Percentiles rank a stretch among this genome's conserved stretches.
Evolutionary conservation across 2,888 invertebrate genomes (phyloP).

Genomic region (Drosophila siamana): DNA sequence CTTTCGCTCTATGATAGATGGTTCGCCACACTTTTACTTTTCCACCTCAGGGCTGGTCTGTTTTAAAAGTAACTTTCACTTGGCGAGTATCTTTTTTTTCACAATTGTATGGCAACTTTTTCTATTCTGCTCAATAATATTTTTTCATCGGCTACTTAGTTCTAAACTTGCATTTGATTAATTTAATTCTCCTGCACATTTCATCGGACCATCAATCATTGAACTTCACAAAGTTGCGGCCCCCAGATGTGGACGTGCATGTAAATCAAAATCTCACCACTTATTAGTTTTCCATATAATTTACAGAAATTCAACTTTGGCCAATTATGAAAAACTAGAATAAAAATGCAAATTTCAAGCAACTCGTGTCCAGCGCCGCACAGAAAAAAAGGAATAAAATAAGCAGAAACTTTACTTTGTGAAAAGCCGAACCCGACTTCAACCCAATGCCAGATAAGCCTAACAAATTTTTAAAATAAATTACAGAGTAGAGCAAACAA

Average conservation of each 20-base stretch:
- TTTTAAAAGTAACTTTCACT: conserved; percentile 2
- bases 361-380: conserved; percentile 67
- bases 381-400: conserved; percentile 21
- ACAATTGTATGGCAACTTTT: conserved; percentile 34
- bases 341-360: conserved; percentile 74
- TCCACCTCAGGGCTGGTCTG: background rate
- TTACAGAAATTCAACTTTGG: conserved; percentile 65
- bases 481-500: conserved; percentile 81
- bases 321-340: conserved; percentile 79
- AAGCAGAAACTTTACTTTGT: conserved; percentile 58
- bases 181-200: conserved; percentile 27
- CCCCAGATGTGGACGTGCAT: conserved; percentile 27
- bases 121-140: conserved; percentile 38
- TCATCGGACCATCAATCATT: conserved; percentile 48
- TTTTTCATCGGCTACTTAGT: conserved; percentile 11
- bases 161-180: conserved; percentile 38
- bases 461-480: conserved; percentile 81
- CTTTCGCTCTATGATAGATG: conserved; percentile 62
- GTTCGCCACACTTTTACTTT: conserved; percentile 21
- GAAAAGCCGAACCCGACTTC: conserved; percentile 43
- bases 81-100: background rate
- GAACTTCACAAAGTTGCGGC: conserved; percentile 25
- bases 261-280: conserved; percentile 67
- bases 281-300: conserved; percentile 76
- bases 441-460: conserved; percentile 72